These are phyloP conservation scores for Silurus glanis DNA, from an alignment of 2,113 vertebrate genomes.

Conservation along the genomic window DNA sequence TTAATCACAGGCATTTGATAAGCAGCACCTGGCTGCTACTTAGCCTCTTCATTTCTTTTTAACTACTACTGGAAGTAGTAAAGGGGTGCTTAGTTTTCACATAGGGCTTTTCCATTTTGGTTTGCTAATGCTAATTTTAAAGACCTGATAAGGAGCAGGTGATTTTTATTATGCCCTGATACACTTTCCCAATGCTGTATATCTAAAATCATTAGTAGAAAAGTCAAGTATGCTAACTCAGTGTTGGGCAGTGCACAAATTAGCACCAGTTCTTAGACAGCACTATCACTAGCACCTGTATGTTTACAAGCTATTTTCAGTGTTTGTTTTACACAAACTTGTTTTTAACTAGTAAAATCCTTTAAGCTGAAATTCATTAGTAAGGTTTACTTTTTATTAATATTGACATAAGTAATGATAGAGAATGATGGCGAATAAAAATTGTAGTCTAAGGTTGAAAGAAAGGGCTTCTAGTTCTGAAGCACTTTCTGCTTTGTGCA, in stretches of 20 bases:
- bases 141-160: too few species aligned
- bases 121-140: too few species aligned
- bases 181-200: too few species aligned
- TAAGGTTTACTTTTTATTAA: background rate
- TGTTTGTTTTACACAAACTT: background rate
- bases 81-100: too few species aligned
- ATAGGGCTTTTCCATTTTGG: too few species aligned
- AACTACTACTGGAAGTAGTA: too few species aligned
- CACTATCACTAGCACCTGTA: background rate
- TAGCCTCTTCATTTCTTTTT: too few species aligned
- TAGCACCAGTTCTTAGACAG: too few species aligned
- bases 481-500: background rate
- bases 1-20: too few species aligned
- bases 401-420: background rate
- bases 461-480: background rate
- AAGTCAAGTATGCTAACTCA: background rate
- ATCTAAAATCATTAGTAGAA: too few species aligned
- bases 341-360: background rate
- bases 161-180: too few species aligned
- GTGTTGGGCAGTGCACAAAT: background rate
- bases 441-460: background rate
- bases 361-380: background rate
- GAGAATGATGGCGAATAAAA: background rate
- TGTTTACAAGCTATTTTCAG: background rate
- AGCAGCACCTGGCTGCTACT: too few species aligned